Conservation (phyloP, 30 jellyfish, hydroid and myxozoan genomes). For the Euphysa ruthae region DNA sequence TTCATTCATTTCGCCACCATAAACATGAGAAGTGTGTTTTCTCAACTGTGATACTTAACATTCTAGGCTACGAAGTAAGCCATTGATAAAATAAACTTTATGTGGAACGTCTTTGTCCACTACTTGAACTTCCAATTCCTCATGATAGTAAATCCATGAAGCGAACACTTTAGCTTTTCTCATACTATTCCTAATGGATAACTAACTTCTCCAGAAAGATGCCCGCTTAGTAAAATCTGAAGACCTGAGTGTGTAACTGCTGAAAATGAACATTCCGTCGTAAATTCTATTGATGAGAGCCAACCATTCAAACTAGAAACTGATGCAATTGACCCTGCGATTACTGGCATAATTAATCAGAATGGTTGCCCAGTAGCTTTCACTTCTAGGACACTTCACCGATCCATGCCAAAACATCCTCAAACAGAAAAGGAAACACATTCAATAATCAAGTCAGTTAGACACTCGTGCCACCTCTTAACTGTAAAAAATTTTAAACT, state of each 20-base stretch:
- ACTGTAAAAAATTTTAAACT: slow-evolving; percentile 44
- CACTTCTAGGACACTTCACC: slow-evolving; percentile 17
- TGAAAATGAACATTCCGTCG: neutral
- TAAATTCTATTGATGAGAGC: neutral
- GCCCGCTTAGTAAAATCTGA: neutral
- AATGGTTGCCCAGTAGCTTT: slow-evolving; percentile 28
- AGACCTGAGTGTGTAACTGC: neutral
- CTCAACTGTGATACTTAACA: too few relatives aligned
- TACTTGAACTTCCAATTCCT: slow-evolving; percentile 41
- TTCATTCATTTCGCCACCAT: too few relatives aligned
- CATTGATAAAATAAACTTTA: too few relatives aligned
- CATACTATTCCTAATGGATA: slow-evolving; percentile 38
- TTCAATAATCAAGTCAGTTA: slow-evolving; percentile 33
- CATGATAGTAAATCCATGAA: slow-evolving; percentile 28
- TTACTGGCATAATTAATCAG: slow-evolving; percentile 21
- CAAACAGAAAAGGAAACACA: slow-evolving; percentile 28
- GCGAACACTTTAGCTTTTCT: slow-evolving; percentile 18
- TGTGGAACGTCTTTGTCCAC: slow-evolving; percentile 37
- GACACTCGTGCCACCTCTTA: slow-evolving; percentile 38
- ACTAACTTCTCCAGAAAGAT: slow-evolving; percentile 21
- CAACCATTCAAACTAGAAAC: slow-evolving; percentile 46
- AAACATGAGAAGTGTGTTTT: too few relatives aligned
- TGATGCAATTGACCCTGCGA: slow-evolving; percentile 47
- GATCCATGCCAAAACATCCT: slow-evolving; percentile 32
- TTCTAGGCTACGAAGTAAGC: too few relatives aligned